Base-by-base conservation (phyloP, 1,140 invertebrate species). In the Amphibalanus amphitrite region DNA sequence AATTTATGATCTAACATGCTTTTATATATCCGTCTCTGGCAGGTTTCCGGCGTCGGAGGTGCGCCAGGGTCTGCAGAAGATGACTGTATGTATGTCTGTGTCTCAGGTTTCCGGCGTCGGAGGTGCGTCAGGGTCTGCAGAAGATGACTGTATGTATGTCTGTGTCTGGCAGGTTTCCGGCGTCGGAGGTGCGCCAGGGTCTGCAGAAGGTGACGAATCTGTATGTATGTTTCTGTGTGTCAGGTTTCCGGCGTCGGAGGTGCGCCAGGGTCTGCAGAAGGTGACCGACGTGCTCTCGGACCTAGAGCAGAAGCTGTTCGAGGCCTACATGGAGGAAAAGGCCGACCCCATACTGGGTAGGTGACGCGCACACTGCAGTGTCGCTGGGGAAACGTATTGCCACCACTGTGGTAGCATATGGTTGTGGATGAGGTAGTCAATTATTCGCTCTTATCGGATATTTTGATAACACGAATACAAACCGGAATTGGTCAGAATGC, bases 321-420 rank as follows among this genome's bases (percentile, higher is more conserved):
- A 82, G 28, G 77, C 80, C 0, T 97, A 96, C 79, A 84, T 96
- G 69, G 94, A 97, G 80, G 87, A 91, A 74, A 95, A 96, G 79
- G 89, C 90, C 69, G 93, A 97, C 82, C 92, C 93, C 4, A 81
- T 83, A 47, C 74, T 77, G 29, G 74, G 75, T 75, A 64, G 15
- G 33, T 38, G n/a, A n/a, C n/a, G n/a, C n/a, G n/a, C 70, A 70
- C 28, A 26, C 13, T 29, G 25, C 29, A 3, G 0, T n/a, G 29
- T 70, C 47, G n/a, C 25, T 29, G 28, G n/a, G 17, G 8, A 26
- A 3, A 30, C n/a, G n/a, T 26, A 65, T 25, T n/a, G 30, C 3
- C 25, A 64, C 29, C 59, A 28, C 30, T 26, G 0, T 71, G 59
- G 33, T 38, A 20, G 1, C 33, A n/a, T 69, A 28, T 4, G 68